Conservation (phyloP, 2,888 invertebrate species). For the Apodemia mormo region DNA sequence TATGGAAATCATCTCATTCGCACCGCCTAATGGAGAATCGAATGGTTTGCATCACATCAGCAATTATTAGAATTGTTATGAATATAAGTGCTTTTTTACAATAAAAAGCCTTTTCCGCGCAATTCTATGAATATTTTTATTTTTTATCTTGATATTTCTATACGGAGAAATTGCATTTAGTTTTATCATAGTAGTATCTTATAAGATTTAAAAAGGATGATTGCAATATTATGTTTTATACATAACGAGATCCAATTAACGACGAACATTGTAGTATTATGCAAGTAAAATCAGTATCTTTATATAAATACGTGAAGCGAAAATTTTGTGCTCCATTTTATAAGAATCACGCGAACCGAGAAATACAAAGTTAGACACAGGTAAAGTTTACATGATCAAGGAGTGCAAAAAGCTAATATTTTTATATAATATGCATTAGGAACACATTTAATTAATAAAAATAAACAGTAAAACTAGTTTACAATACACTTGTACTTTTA, state of each 20-base stretch:
- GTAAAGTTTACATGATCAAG: too few species aligned
- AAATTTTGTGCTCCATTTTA: too few species aligned
- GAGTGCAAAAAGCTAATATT: too few species aligned
- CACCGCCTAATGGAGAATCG: constrained; percentile 28
- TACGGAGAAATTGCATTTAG: neutral
- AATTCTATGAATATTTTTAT: neutral
- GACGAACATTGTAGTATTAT: too few species aligned
- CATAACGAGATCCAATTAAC: neutral
- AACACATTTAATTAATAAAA: too few species aligned
- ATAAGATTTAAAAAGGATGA: neutral
- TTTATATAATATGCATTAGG: too few species aligned
- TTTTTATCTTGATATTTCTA: neutral
- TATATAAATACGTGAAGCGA: too few species aligned
- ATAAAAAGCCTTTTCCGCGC: neutral
- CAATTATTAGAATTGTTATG: constrained; percentile 8
- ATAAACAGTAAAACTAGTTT: too few species aligned
- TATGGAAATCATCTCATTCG: constrained; percentile 40
- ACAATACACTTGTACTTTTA: too few species aligned
- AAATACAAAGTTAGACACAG: too few species aligned
- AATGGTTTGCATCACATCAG: constrained; percentile 16
- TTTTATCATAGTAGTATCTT: neutral
- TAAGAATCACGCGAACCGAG: too few species aligned
- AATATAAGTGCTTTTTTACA: neutral
- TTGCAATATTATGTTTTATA: neutral
- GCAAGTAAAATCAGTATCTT: too few species aligned